Percentiles rank a stretch among this genome's conserved stretches.
These are phyloP conservation scores for Anolis sagrei DNA, from an alignment of 2,113 vertebrate genomes.

Conservation along the genomic window DNA sequence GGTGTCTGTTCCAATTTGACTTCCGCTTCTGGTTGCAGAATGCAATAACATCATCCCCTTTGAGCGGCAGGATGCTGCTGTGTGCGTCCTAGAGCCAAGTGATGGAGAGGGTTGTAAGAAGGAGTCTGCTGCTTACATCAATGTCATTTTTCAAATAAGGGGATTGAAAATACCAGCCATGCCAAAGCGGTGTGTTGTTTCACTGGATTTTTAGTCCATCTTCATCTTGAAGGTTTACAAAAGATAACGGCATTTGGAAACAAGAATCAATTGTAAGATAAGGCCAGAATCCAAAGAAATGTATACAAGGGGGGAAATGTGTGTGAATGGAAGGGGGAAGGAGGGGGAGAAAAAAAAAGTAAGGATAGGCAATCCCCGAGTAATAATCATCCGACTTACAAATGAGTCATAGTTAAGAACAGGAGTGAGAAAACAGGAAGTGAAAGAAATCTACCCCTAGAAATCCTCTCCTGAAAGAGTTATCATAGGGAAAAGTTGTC, in stretches of 20 bases:
- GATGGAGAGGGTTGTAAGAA: rapidly evolving
- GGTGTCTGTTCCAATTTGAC: slow-evolving; percentile 61
- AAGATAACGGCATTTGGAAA: background rate
- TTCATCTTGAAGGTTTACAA: background rate
- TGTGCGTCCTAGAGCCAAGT: background rate
- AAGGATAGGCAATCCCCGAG: no score
- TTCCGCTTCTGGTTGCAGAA: slow-evolving; percentile 21
- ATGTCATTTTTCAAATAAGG: background rate
- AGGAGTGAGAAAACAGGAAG: no score
- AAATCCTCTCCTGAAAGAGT: no score
- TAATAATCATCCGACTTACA: no score
- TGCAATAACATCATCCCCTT: slow-evolving; percentile 32
- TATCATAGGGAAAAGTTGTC: no score
- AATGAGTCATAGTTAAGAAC: no score
- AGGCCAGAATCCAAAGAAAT: background rate
- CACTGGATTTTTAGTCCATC: background rate
- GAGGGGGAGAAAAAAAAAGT: background rate
- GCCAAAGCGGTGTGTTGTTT: background rate
- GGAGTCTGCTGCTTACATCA: background rate
- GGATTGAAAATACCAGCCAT: background rate
- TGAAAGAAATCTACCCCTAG: no score
- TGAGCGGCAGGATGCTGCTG: background rate
- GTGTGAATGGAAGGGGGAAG: background rate
- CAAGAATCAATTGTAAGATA: background rate
- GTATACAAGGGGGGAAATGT: background rate